Base-by-base conservation (phyloP, 2,797 vertebrate species). In the Margarornis squamiger region DNA sequence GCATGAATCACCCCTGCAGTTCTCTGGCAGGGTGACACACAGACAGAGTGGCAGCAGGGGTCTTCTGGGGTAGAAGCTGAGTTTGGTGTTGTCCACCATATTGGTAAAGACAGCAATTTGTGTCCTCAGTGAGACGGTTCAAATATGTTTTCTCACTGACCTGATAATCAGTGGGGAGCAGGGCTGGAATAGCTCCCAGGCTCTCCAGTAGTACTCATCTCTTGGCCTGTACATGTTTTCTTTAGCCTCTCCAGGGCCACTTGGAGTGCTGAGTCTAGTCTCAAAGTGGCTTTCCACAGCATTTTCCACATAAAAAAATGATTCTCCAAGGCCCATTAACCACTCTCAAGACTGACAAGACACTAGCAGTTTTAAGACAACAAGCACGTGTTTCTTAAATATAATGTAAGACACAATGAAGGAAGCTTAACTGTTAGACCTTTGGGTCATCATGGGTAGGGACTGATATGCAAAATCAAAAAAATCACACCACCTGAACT, bases 361-460 rank as follows among this genome's bases (percentile, higher is more conserved):
- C 61, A 94, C 49, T 30, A 88, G 23, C 29, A 81, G 36, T 74
- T 32, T 61, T 93, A 81, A 65, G 55, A 58, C 29, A 45, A 51
- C 18, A 30, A n/a, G 21, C 24, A n/a, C 6, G 4, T 65, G 36
- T 74, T 94, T 88, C 77, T 83, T 72, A 77, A 88, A 89, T 18
- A 39, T 9, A 43, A 36, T 8, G 24, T 20, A 58, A 88, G 85
- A 62, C 32, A 90, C 65, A 86, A 39, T 0, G 2, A 74, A 86
- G 36, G 14, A 85, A 74, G 21, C 15, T 45, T 71, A 45, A 8
- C 58, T 76, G 36, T 67, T 66, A 87, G 93, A 89, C 21, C 9
- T 76, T 70, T 72, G 16, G 32, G 34, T 77, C 68, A 48, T 73
- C 46, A 77, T 45, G 76, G 18, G 30, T 34, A 86, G 22, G 11